Evolutionary conservation across 2,888 invertebrate genomes (phyloP).

Genomic region (Tridacna crocea): DNA sequence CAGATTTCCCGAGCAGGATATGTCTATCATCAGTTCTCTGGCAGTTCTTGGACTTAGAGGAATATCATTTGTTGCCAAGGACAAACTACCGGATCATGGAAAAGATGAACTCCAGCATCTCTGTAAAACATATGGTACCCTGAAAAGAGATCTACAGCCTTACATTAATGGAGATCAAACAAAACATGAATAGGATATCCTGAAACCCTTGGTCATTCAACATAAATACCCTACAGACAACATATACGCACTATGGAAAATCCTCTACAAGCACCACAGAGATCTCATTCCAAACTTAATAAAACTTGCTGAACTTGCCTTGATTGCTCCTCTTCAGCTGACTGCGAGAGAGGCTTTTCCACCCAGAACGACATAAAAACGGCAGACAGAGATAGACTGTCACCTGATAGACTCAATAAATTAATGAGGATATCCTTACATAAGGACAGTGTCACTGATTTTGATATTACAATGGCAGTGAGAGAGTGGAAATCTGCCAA

Average conservation of each 20-base stretch:
- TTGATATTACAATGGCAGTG: background rate
- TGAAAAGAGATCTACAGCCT: too few species aligned
- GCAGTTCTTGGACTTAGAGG: conserved; percentile 19
- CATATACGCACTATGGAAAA: conserved; percentile 14
- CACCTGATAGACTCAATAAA: background rate
- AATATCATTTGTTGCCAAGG: conserved; percentile 7
- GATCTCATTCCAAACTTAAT: conserved; percentile 17
- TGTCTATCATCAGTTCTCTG: too few species aligned
- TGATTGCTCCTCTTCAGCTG: background rate
- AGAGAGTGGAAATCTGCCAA: background rate
- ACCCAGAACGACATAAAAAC: background rate
- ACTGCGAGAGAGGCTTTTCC: background rate
- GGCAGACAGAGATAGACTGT: background rate
- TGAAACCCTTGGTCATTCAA: conserved; percentile 22
- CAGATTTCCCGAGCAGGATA: too few species aligned
- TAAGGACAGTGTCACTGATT: background rate
- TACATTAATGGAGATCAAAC: too few species aligned
- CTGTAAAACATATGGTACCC: too few species aligned
- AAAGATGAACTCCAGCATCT: conserved; percentile 19
- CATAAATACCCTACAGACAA: conserved; percentile 34
- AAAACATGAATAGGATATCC: conserved; percentile 11
- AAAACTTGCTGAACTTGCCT: conserved; percentile 10
- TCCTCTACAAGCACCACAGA: conserved; percentile 1
- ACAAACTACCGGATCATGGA: conserved; percentile 18
- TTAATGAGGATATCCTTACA: background rate